These are phyloP conservation scores for Sweltsa coloradensis DNA, from an alignment of 1,140 invertebrate genomes.

Conservation along the genomic window DNA sequence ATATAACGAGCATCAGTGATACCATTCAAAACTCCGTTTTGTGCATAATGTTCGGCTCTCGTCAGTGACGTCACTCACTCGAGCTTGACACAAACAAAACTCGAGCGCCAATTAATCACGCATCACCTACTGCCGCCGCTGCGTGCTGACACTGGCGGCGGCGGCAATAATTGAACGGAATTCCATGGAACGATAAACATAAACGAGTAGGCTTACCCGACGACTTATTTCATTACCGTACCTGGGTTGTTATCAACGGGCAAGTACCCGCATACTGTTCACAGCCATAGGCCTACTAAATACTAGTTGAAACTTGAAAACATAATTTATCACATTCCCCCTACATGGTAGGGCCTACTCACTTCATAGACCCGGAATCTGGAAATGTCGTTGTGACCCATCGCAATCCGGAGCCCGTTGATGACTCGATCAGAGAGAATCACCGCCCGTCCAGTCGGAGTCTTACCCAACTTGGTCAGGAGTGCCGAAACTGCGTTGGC, in stretches of 20 bases:
- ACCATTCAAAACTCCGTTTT: no score
- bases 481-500: slow-evolving; percentile 41
- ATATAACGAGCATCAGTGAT: no score
- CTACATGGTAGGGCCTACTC: slow-evolving; percentile 14
- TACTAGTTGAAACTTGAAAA: slow-evolving; percentile 4
- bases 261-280: background rate
- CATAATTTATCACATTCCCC: slow-evolving; percentile 5
- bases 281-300: slow-evolving; percentile 2
- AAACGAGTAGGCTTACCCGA: no score
- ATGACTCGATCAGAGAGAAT: slow-evolving; percentile 35
- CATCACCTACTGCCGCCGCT: no score
- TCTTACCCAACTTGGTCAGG: slow-evolving; percentile 36
- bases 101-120: no score
- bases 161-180: no score
- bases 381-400: slow-evolving; percentile 37
- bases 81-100: no score
- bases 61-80: no score
- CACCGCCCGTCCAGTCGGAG: slow-evolving; percentile 28
- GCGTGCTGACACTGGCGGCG: no score
- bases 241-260: background rate
- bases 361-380: slow-evolving; percentile 51
- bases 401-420: slow-evolving; percentile 34
- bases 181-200: no score
- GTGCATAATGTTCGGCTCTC: no score
- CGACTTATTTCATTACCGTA: background rate